A percentile compares a stretch with the other conserved stretches of the same genome.
phyloP scores from a whole-genome alignment of 1,140 invertebrate genomes.

The Nylanderia fulva region DNA sequence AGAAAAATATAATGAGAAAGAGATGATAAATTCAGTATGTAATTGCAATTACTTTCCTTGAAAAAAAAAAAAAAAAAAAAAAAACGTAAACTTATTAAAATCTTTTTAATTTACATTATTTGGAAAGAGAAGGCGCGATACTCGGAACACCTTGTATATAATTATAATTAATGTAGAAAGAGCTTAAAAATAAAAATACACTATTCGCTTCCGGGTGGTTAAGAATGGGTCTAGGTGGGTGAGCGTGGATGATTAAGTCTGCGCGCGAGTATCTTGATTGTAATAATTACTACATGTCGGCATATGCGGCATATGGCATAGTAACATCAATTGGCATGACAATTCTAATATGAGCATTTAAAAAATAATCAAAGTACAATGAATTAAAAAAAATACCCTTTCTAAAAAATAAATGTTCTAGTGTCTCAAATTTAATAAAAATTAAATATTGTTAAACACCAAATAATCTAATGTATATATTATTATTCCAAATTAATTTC shows the following conservation, averaged over 20 bases:
- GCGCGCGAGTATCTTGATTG: slow-evolving; percentile 48
- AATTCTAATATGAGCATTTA: neutral
- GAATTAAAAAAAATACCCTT: neutral
- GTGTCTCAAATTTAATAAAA: neutral
- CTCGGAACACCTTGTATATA: slow-evolving; percentile 33
- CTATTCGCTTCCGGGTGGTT: slow-evolving; percentile 47
- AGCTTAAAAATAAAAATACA: slow-evolving; percentile 20
- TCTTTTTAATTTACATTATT: neutral
- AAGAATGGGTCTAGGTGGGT: slow-evolving; percentile 20
- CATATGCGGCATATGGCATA: slow-evolving; percentile 9
- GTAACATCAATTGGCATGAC: slow-evolving; percentile 29
- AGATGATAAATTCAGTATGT: neutral
- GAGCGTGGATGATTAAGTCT: slow-evolving; percentile 41
- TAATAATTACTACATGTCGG: slow-evolving; percentile 45
- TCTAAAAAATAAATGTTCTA: neutral
- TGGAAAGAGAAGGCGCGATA: neutral
- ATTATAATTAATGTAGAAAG: slow-evolving; percentile 19
- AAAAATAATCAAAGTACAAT: neutral
- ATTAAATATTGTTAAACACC: neutral
- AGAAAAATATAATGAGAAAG: neutral
- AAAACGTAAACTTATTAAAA: neutral
- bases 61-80: too few relatives aligned
- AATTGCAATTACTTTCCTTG: neutral
- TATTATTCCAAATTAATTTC: neutral
- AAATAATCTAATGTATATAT: neutral